A percentile compares a stretch with the other conserved stretches of the same genome.
Conservation (phyloP, 2,888 invertebrate species). For the Eilema caniola region DNA sequence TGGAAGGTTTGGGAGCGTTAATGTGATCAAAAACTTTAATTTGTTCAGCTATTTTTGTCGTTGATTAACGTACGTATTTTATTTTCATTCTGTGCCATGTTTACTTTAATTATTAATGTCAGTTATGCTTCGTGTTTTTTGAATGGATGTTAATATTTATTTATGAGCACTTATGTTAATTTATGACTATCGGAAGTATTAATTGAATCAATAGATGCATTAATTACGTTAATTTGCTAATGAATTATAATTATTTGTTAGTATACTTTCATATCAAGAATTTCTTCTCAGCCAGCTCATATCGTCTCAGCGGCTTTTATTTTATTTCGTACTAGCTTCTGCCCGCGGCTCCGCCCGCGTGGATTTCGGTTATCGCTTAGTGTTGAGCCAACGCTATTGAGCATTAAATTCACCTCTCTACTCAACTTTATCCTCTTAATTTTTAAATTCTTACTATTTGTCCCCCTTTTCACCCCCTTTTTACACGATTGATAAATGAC, state of each 20-base stretch:
- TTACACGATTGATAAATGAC: no score
- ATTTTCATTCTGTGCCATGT: background rate
- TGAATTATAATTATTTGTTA: background rate
- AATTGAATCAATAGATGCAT: background rate
- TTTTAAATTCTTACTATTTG: no score
- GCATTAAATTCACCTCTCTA: no score
- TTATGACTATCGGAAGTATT: background rate
- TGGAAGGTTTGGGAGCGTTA: background rate
- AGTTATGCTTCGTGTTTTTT: background rate
- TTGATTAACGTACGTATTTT: slow-evolving; percentile 19
- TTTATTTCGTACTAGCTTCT: no score
- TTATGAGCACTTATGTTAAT: background rate
- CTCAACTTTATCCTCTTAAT: no score
- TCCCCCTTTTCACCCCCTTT: no score
- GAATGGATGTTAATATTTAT: background rate
- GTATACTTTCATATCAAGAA: background rate
- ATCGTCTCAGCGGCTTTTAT: background rate
- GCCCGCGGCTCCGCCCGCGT: no score
- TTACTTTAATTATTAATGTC: background rate
- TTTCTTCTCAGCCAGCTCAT: background rate
- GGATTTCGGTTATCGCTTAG: no score
- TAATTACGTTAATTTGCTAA: background rate
- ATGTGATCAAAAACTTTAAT: background rate
- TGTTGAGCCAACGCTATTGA: no score
- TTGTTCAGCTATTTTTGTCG: background rate